Evolutionary conservation across 2,888 invertebrate species (phyloP), one percentile per base, ranked within the genome.

Genomic region (Stenodera caucasica): DNA sequence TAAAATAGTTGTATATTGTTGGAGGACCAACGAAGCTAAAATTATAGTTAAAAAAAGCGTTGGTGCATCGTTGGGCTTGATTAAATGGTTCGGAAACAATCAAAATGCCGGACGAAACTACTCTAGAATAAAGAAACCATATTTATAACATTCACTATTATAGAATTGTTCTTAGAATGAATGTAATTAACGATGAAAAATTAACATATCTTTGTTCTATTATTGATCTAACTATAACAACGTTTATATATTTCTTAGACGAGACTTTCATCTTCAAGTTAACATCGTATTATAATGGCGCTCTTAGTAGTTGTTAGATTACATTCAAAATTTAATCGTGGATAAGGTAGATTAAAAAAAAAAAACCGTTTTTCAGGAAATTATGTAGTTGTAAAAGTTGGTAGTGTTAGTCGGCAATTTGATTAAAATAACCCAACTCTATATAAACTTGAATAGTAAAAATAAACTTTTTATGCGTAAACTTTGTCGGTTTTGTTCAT

Each of bases 81-180:
- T 64, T 71, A 68, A 67, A 69, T 68, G 69, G 68, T 66, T 69
- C 65, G 69, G 68, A 69, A 70, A 66, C 67, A 69, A 69, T 70
- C 67, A 67, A 70, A 67, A 66, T 64, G 61, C 60, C 57, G 56
- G 61, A 55, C 59, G 55, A 53, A 58, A 63, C 60, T 60, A 60
- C 53, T 66, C 58, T 59, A 61, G 52, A 49, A 37, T 52, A 18
- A 53, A 35, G 58, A 60, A 62, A 63, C 58, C 63, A 63, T 52
- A 52, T 55, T 45, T 60, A 58, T 55, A 62, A 51, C 60, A 56
- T 58, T 61, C 52, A 18, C 18, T 53, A 60, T 56, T 60, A 60
- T 50, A 55, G 40, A 15, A 57, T 55, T 61, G 55, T 55, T 23
- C 33, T 40, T 4, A 18, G 50, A 29, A 58, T 51, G 49, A 23